Base-by-base conservation (phyloP, 2,888 invertebrate genomes). In the Hirtodrosophila cameraria region DNA sequence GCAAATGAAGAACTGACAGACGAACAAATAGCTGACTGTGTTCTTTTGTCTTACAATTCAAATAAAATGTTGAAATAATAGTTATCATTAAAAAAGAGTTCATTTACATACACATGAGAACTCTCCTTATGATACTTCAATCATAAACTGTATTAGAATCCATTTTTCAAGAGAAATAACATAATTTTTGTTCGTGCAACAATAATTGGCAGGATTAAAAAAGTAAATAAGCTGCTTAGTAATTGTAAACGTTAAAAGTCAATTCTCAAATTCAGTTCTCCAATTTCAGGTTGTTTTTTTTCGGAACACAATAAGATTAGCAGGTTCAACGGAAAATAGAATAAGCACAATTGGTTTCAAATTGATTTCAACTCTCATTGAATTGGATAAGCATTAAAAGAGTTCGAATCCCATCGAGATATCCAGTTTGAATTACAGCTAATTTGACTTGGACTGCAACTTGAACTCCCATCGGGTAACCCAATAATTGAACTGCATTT, bases 401-500 rank as follows among this genome's bases (percentile, higher is more conserved):
- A 36, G 31, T 30, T 33, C 15, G 25, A 35, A 31, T 23, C 16
- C 6, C 33, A 15, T 25, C 48, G 30, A 27, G 35, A 36, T 38
- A 41, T 9, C 25, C 33, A 49, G 18, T 41, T 70, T 25, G 31
- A 54, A 54, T 59, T 64, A 63, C 48, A 58, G 54, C 61, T 72
- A 77, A 81, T 77, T 80, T 80, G 68, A 46, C 25, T 35, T 33
- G 15, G 49, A 55, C 35, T 48, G 30, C 35, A 33, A 43, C 38
- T 28, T 50, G 30, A 60, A 48, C 62, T 62, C 39, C 20, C 52
- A 59, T 59, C 50, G 58, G 33, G 48, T 61, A 64, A 64, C 42
- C 57, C 78, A 71, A 82, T 78, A 79, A 82, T 77, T 74, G 66
- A 60, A 46, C 62, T 28, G 39, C 35, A 59, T 38, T 72, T 61